Base-by-base conservation (phyloP, 1,140 invertebrate species). In the Alviniconcha marisindica region DNA sequence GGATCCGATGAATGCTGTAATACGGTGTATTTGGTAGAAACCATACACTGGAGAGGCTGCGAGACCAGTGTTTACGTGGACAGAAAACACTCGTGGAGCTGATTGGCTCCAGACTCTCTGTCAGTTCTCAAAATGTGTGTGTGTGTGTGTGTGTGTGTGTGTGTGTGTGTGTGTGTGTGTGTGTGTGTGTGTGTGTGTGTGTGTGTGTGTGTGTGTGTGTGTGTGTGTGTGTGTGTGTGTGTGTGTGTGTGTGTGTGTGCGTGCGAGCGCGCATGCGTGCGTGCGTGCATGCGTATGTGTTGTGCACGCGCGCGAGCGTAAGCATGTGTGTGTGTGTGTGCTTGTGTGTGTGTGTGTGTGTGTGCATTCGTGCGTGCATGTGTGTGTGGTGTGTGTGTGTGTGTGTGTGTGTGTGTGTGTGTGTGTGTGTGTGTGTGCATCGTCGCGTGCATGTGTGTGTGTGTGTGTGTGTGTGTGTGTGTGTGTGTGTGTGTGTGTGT, bases 401-500 rank as follows among this genome's bases (percentile, higher is more conserved):
- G 21, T 60, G 15, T 60, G 15, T 60, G 15, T n/a, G 21, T 24
- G 21, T 60, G 5, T 60, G 3, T 66, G 63, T 66, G 28, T 10
- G 63, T 66, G 56, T 24, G 56, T 60, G 56, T 60, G 24, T 60
- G 56, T 60, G 56, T 60, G 56, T 60, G 48, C 21, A 21, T 51
- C 10, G 7, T 7, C 21, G 48, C 21, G 48, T 51, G 56, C 28
- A n/a, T 60, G 56, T 60, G 56, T 60, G 15, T 60, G 4, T n/a
- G 56, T 5, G 56, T n/a, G 56, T n/a, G 56, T 60, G 56, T n/a
- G 56, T n/a, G 56, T 60, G 56, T 66, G 63, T 33, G 28, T 66
- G 63, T 33, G 63, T 66, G 63, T 33, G 63, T 18, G 63, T 33
- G 63, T 18, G 63, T 66, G 63, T 33, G 63, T 66, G 63, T 66